Evolutionary conservation across 2,888 invertebrate species (phyloP).

Genomic region (Nephrocerus scutellatus): DNA sequence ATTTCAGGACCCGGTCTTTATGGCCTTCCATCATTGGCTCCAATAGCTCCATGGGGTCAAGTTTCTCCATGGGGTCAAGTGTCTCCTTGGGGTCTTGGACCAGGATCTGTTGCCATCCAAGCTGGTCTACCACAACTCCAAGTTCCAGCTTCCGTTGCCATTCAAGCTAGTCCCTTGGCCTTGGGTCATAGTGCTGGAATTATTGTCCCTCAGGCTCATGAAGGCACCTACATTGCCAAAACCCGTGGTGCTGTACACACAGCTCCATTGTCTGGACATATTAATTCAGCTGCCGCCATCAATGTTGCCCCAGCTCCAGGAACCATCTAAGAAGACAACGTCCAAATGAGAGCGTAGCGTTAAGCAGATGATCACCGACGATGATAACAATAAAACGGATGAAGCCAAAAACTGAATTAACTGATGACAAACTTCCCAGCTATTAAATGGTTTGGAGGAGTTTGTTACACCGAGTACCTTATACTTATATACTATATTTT

Average conservation of each 20-base stretch:
- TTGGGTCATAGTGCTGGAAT: conserved; percentile 16
- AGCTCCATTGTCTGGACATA: conserved; percentile 49
- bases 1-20: conserved; percentile 33
- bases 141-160: conserved; percentile 28
- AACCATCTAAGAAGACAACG: conserved; percentile 30
- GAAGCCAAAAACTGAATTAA: too few relatives aligned
- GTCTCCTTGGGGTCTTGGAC: conserved; percentile 19
- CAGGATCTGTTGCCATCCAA: conserved; percentile 14
- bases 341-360: too few relatives aligned
- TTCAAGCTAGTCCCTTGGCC: conserved; percentile 17
- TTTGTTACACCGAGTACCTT: too few relatives aligned
- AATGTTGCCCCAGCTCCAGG: conserved; percentile 50
- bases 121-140: conserved; percentile 41
- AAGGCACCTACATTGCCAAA: conserved; percentile 39
- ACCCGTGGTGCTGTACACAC: conserved; percentile 49
- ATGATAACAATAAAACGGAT: too few relatives aligned
- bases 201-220: conserved; percentile 18
- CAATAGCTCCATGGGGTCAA: conserved; percentile 24
- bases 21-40: conserved; percentile 33
- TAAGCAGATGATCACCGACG: too few relatives aligned
- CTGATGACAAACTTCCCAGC: too few relatives aligned
- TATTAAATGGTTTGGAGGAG: too few relatives aligned
- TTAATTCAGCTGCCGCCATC: conserved; percentile 33
- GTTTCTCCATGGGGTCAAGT: conserved; percentile 20
- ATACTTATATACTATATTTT: too few relatives aligned